Evolutionary conservation across 2,113 vertebrate genomes (phyloP).

Genomic region (Cathartes aura): DNA sequence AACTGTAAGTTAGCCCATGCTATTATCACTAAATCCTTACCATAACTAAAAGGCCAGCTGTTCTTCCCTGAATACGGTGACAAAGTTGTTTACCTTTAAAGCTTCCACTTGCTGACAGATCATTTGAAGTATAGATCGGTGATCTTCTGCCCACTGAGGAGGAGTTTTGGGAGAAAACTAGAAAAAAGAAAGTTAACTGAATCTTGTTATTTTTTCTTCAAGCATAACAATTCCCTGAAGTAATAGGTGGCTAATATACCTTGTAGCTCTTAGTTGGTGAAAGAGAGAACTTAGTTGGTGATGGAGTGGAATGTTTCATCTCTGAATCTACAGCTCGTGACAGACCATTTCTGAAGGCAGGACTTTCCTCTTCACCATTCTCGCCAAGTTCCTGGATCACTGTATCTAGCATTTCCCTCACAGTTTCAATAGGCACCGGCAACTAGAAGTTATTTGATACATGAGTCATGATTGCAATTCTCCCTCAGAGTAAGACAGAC

Average conservation of each 20-base stretch:
- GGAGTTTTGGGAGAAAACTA: conserved; percentile 93
- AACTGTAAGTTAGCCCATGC: background rate
- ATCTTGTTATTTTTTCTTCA: background rate
- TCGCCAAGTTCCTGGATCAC: conserved; percentile 91
- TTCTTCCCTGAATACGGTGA: background rate
- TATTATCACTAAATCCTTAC: background rate
- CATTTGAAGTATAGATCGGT: conserved; percentile 91
- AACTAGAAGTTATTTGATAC: conserved; percentile 74
- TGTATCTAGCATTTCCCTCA: conserved; percentile 88
- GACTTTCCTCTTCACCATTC: conserved; percentile 76
- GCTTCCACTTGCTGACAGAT: conserved; percentile 95
- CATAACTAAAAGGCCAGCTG: background rate
- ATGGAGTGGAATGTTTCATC: conserved; percentile 86
- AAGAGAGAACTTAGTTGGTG: conserved; percentile 83
- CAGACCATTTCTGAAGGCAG: conserved; percentile 78
- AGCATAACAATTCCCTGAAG: background rate
- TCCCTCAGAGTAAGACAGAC: background rate
- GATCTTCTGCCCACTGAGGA: conserved; percentile 95
- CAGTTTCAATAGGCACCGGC: conserved; percentile 89
- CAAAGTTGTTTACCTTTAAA: conserved; percentile 85
- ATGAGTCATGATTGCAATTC: background rate
- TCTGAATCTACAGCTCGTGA: conserved; percentile 78
- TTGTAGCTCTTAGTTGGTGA: conserved; percentile 89
- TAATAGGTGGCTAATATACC: conserved; percentile 68
- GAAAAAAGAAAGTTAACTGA: background rate